A percentile compares a stretch with the other conserved stretches of the same genome.
Conservation (phyloP, 1,140 invertebrate species). For the Choristoneura fumiferana region DNA sequence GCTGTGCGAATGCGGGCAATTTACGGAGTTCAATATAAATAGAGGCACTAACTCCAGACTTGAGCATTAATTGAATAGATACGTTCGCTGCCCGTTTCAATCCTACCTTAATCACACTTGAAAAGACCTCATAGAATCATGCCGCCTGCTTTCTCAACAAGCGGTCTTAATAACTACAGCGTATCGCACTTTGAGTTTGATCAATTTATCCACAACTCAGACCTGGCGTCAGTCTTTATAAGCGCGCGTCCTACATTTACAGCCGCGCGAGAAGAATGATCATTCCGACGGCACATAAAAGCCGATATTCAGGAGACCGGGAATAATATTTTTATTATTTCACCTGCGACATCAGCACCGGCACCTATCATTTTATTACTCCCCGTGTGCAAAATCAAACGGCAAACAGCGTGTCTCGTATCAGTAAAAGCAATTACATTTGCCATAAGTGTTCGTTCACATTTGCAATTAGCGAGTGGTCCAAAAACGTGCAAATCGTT, state of each 20-base stretch:
- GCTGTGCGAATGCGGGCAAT: slow-evolving; percentile 56
- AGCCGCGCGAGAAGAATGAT: not conserved
- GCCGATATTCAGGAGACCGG: not conserved
- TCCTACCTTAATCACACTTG: slow-evolving; percentile 66
- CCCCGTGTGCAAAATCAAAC: slow-evolving; percentile 41
- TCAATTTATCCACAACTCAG: slow-evolving; percentile 34
- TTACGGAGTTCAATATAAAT: slow-evolving; percentile 64
- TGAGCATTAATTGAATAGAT: slow-evolving; percentile 73
- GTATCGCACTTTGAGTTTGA: slow-evolving; percentile 56
- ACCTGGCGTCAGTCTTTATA: slow-evolving; percentile 1
- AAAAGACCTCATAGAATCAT: slow-evolving; percentile 53
- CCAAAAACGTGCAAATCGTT: slow-evolving; percentile 77
- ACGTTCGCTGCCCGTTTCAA: slow-evolving; percentile 63
- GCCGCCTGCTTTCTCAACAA: slow-evolving; percentile 44
- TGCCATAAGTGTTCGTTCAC: slow-evolving; percentile 71
- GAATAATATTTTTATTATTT: slow-evolving; percentile 10
- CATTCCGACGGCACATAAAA: not conserved
- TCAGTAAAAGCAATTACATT: slow-evolving; percentile 74
- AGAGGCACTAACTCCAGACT: slow-evolving; percentile 54
- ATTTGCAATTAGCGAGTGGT: slow-evolving; percentile 74
- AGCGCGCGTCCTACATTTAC: not conserved
- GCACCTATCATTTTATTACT: slow-evolving; percentile 15
- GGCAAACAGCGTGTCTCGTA: slow-evolving; percentile 53
- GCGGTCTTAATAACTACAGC: slow-evolving; percentile 52
- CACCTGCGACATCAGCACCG: slow-evolving; percentile 10